Base-by-base conservation (phyloP, 2,797 vertebrate species). In the Betta splendens region DNA sequence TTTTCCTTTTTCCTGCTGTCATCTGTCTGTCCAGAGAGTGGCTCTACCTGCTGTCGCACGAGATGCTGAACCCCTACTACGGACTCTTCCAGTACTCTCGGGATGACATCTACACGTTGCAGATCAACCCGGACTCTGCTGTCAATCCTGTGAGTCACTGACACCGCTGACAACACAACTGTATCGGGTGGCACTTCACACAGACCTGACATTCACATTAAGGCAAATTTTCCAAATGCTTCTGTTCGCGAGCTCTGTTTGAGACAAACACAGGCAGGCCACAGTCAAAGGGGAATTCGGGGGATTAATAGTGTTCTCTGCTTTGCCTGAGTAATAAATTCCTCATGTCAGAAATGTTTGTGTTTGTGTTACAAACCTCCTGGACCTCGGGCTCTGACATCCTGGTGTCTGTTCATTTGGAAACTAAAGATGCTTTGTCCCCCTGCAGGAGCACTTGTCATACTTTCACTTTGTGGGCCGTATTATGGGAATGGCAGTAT, bases 401-500 rank as follows among this genome's bases (percentile, higher is more conserved):
- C 3, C 38, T 10, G 12, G 16, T 7, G 3, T 56, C 38, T 43
- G 3, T 8, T 64, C 20, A 42, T 71, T 52, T 49, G 23, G 60
- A 67, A 61, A 37, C 52, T 70, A 4, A 76, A 54, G 1, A 11
- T 67, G 9, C 43, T 66, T 42, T 63, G 16, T 68, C 40, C 57
- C 12, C 28, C 46, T 20, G 9, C 68, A 98, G 96, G 96, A 98
- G 75, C 96, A 99, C 78, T 87, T 99, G 81, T 99, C 97, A 0
- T 99, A 99, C 80, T 99, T 99, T 87, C 97, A 99, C 83, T 99
- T 99, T 2, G 97, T 98, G 64, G 97, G 97, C 3, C 89, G 96
- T 36, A 97, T 99, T 77, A 99, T 99, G 97, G 97, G 97, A 26
- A 96, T 99, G 97, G 97, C 97, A 2, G 97, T 99, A 67, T 99